Conservation (phyloP, 2,113 vertebrate species). For the Rana temporaria region DNA sequence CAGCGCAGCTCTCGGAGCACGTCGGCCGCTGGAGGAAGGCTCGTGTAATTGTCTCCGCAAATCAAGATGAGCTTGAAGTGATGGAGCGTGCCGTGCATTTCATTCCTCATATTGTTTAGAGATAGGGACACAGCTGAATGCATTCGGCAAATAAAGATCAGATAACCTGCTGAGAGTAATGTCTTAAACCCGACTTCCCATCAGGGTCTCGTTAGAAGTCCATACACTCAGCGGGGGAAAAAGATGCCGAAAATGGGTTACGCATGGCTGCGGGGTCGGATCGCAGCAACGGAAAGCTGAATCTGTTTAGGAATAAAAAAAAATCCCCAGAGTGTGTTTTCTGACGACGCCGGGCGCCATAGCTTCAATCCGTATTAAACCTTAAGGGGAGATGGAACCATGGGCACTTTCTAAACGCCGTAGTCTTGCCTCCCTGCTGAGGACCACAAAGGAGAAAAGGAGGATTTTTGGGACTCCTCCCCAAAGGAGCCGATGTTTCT, state of each 20-base stretch:
- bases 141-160: conserved; percentile 80
- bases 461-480: too few relatives aligned
- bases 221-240: conserved; percentile 68
- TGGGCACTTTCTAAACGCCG: conserved; percentile 23
- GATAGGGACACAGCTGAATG: conserved; percentile 75
- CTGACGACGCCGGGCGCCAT: not conserved
- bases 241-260: conserved; percentile 70
- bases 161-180: conserved; percentile 79
- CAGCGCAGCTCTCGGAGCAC: conserved; percentile 4
- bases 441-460: not conserved
- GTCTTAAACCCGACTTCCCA: conserved; percentile 77
- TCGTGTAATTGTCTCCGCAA: conserved; percentile 67
- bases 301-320: conserved; percentile 71
- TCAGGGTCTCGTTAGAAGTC: conserved; percentile 77
- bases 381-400: conserved; percentile 29
- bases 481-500: too few relatives aligned
- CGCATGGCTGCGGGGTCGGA: conserved; percentile 69
- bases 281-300: conserved; percentile 71
- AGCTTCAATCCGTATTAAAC: conserved; percentile 57
- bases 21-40: conserved; percentile 54
- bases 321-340: conserved; percentile 52
- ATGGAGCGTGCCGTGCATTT: conserved; percentile 72
- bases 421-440: not conserved
- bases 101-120: conserved; percentile 79
- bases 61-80: conserved; percentile 72